Evolutionary conservation across 2,113 vertebrate genomes (phyloP).

Genomic region (Tachycineta bicolor): DNA sequence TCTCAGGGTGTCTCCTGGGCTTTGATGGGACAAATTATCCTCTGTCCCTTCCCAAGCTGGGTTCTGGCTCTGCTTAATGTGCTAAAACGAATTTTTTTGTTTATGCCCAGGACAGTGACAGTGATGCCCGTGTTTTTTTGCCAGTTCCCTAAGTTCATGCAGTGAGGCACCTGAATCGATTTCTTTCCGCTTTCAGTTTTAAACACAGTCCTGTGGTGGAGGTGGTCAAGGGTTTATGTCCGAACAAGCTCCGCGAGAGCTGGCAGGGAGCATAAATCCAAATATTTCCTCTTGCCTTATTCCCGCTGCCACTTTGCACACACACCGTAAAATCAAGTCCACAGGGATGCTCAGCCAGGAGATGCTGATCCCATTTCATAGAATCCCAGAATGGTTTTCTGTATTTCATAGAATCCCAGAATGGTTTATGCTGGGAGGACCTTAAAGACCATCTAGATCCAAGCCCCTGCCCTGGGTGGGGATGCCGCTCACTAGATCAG

Average conservation of each 20-base stretch:
- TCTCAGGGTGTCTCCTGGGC: neutral
- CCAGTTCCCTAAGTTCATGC: neutral
- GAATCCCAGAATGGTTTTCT: neutral
- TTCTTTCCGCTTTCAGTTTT: neutral
- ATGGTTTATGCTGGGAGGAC: neutral
- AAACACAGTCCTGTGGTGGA: neutral
- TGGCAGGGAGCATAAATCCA: neutral
- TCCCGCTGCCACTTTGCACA: neutral
- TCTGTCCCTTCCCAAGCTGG: neutral
- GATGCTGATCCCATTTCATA: fast-evolving
- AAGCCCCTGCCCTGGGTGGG: neutral
- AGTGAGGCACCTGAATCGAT: neutral
- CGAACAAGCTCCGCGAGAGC: neutral
- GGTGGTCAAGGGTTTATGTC: neutral
- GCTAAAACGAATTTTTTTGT: neutral
- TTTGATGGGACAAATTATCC: neutral
- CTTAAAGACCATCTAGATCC: neutral
- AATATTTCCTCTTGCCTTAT: neutral
- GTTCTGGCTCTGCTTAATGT: neutral
- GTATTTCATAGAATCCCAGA: neutral
- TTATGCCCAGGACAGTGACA: neutral
- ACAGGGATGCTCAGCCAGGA: fast-evolving
- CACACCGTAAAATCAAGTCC: neutral
- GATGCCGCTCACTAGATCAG: neutral
- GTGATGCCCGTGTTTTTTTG: neutral